Evolutionary conservation across 2,888 invertebrate genomes (phyloP), one percentile per base, ranked within the genome.

Genomic region (Cremastobaeus sp.): DNA sequence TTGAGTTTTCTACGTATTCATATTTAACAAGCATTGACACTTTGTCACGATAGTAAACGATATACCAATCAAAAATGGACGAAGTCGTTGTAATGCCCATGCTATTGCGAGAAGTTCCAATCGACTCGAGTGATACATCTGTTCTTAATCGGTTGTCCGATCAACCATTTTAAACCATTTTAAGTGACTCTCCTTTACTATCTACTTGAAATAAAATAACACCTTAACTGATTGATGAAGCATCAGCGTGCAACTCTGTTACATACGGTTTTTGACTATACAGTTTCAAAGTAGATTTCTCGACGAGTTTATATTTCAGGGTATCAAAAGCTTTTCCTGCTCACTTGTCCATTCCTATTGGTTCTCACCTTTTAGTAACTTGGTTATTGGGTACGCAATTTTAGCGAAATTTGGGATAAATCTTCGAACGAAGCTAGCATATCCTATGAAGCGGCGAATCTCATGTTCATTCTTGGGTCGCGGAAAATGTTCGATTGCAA

Each of bases 11-110:
- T 76, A 59, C 0, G 54, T 54, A 30, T 82, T 79, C 4, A 81
- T 47, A 62, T 77, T 78, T 0, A 78, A 48, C 1, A 82, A 35
- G 0, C 80, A 79, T 60, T 80, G 80, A 52, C 81, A 81, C 20
- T 66, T 48, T 0, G 54, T 55, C 2, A 39, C 8, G 12, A 66
- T 25, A 0, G 4, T 9, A 18, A 54, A 54, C 1, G 11, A n/a
- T 0, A 66, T 15, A 2, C 12, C 11, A 0, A 65, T 15, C 11
- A 65, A 12, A 20, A 65, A 65, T 1, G 47, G 18, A 1, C 50
- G 9, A 12, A 66, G 79, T 77, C n/a, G 76, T 75, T 4, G 76
- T 28, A 59, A 2, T 1, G 21, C 21, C 65, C 65, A 59, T 4
- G 54, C 32, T 2, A 59, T 28, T 1, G 64, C 57, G 12, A 57